Percentiles rank a stretch among this genome's conserved stretches.
Conservation (phyloP, 1,140 invertebrate species). For the Diuraphis noxia region DNA sequence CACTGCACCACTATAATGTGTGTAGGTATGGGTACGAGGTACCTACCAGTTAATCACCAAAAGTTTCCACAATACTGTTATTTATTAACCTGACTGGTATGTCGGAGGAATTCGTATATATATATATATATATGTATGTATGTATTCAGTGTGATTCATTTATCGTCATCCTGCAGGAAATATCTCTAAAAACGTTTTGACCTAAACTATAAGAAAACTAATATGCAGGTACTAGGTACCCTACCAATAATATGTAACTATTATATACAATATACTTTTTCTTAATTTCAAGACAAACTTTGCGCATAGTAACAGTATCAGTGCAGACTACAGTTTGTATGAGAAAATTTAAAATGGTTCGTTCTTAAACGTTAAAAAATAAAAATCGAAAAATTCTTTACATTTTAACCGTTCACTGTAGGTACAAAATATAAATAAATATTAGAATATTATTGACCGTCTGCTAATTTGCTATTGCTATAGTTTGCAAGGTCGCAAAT, state of each 20-base stretch:
- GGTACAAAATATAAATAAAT: not conserved
- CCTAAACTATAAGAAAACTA: not conserved
- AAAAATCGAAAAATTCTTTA: not conserved
- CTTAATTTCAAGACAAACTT: not conserved
- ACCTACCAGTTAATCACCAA: not conserved
- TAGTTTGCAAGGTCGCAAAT: not conserved
- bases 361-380: not conserved
- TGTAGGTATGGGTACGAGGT: not conserved
- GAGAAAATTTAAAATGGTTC: not conserved
- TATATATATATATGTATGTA: too few relatives aligned
- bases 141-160: not conserved
- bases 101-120: not conserved
- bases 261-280: too few relatives aligned
- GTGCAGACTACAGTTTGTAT: not conserved
- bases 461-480: too few relatives aligned
- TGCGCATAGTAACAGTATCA: not conserved
- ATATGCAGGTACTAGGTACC: not conserved
- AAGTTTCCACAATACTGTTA: constrained; percentile 3
- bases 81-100: constrained; percentile 1
- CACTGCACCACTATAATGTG: not conserved
- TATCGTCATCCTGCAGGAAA: not conserved
- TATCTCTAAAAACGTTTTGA: not conserved
- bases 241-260: too few relatives aligned
- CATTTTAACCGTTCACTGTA: not conserved
- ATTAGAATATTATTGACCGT: too few relatives aligned